phyloP scores from a whole-genome alignment of 2,888 invertebrate genomes.

The Andrena marginata region DNA sequence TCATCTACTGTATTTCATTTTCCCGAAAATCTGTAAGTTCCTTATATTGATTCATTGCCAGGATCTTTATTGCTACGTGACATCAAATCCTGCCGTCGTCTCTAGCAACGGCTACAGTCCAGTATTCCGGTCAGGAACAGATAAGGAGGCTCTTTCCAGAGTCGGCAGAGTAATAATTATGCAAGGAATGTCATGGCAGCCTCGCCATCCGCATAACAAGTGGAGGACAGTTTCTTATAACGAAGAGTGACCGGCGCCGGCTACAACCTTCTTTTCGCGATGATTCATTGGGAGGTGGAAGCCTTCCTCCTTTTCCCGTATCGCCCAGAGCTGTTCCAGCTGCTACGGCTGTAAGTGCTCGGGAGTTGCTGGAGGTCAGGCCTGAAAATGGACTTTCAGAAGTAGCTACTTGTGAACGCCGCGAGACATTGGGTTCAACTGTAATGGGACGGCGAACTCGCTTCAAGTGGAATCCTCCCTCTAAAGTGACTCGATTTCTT shows the following conservation, averaged over 20 bases:
- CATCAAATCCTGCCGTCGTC: slow-evolving; percentile 39
- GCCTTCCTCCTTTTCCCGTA: slow-evolving; percentile 23
- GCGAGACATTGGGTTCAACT: slow-evolving; percentile 39
- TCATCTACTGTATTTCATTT: too few relatives aligned
- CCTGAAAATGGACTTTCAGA: slow-evolving; percentile 50
- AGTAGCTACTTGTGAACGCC: slow-evolving; percentile 51
- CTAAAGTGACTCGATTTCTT: slow-evolving; percentile 44
- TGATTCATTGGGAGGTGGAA: slow-evolving; percentile 22
- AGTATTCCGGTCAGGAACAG: slow-evolving; percentile 75
- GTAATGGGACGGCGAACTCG: slow-evolving; percentile 42
- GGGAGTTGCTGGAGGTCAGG: slow-evolving; percentile 44
- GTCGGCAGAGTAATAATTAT: slow-evolving; percentile 79
- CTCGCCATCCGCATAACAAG: slow-evolving; percentile 77
- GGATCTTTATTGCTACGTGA: slow-evolving; percentile 13
- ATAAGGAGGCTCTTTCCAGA: slow-evolving; percentile 74
- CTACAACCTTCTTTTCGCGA: slow-evolving; percentile 42
- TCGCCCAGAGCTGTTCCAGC: slow-evolving; percentile 19
- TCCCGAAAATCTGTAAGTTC: too few relatives aligned
- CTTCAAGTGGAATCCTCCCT: slow-evolving; percentile 28
- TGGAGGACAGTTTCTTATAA: slow-evolving; percentile 57
- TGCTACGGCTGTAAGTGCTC: slow-evolving; percentile 17
- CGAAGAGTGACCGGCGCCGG: slow-evolving; percentile 33
- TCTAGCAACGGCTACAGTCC: slow-evolving; percentile 64
- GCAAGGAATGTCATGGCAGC: slow-evolving; percentile 78
- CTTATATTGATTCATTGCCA: slow-evolving; percentile 59